Conservation (phyloP, 1,140 invertebrate species). For the Papilio polytes region DNA sequence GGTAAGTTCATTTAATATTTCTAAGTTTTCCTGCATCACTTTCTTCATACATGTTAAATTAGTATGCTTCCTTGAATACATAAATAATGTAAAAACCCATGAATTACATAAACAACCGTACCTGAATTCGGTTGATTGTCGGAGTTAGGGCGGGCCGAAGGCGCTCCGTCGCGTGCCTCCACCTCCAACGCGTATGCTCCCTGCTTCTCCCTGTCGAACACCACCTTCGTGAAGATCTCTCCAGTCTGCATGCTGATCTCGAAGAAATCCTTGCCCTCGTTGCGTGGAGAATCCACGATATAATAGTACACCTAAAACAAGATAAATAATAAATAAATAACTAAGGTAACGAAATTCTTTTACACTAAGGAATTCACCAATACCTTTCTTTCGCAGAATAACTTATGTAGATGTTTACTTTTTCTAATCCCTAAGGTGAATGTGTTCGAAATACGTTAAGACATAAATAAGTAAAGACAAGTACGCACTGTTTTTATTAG, state of each 20-base stretch:
- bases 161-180: slow-evolving; percentile 95
- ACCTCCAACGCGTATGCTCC: slow-evolving; percentile 97
- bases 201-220: slow-evolving; percentile 97
- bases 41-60: background rate
- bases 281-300: slow-evolving; percentile 94
- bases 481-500: background rate
- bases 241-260: slow-evolving; percentile 97
- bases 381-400: background rate
- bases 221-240: slow-evolving; percentile 96
- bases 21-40: too few species aligned
- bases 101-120: slow-evolving; percentile 79
- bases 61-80: background rate
- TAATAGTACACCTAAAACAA: slow-evolving; percentile 84
- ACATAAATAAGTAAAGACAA: background rate
- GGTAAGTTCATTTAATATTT: too few species aligned
- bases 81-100: background rate
- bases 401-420: slow-evolving; percentile 23
- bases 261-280: slow-evolving; percentile 97
- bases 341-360: background rate
- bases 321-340: slow-evolving; percentile 29
- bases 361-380: slow-evolving; percentile 1
- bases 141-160: slow-evolving; percentile 95
- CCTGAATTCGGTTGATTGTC: slow-evolving; percentile 96
- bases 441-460: background rate
- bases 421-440: background rate